Conservation (phyloP, 2,797 vertebrate genomes). For the Masticophis lateralis region DNA sequence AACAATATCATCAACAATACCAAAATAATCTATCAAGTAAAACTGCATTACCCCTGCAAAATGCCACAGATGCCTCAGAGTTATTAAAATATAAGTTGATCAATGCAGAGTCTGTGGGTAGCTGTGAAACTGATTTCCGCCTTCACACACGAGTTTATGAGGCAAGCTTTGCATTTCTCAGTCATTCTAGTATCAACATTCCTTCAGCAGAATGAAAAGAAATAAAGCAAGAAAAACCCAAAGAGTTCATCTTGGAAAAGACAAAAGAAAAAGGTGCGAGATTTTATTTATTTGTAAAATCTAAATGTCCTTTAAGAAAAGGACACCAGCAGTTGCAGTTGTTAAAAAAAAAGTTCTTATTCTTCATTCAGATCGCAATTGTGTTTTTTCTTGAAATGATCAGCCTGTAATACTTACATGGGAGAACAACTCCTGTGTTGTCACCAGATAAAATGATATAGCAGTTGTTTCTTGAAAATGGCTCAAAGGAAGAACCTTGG, state of each 20-base stretch:
- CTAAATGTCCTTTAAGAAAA: accelerated
- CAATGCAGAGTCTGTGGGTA: conserved; percentile 44
- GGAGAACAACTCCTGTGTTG: background rate
- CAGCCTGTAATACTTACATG: background rate
- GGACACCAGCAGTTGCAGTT: background rate
- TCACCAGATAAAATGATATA: background rate
- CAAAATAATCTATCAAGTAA: conserved; percentile 56
- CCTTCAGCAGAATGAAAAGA: conserved; percentile 45
- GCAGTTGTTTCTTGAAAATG: background rate
- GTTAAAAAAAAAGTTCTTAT: accelerated
- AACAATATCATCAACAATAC: conserved; percentile 56
- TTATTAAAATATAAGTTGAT: conserved; percentile 65
- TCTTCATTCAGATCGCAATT: conserved; percentile 5
- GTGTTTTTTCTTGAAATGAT: conserved; percentile 36
- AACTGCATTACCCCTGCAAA: conserved; percentile 48
- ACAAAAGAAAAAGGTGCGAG: conserved; percentile 28
- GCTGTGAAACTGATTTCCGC: conserved; percentile 53
- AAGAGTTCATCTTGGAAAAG: conserved; percentile 48
- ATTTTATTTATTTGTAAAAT: conserved; percentile 52
- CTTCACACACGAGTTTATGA: conserved; percentile 53
- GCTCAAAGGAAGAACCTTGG: background rate
- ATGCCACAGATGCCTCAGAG: conserved; percentile 46
- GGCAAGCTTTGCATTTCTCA: conserved; percentile 63
- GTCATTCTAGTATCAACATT: conserved; percentile 52
- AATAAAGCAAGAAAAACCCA: conserved; percentile 53